phyloP scores from a whole-genome alignment of 2,888 invertebrate genomes.

The Alsophila aescularia region DNA sequence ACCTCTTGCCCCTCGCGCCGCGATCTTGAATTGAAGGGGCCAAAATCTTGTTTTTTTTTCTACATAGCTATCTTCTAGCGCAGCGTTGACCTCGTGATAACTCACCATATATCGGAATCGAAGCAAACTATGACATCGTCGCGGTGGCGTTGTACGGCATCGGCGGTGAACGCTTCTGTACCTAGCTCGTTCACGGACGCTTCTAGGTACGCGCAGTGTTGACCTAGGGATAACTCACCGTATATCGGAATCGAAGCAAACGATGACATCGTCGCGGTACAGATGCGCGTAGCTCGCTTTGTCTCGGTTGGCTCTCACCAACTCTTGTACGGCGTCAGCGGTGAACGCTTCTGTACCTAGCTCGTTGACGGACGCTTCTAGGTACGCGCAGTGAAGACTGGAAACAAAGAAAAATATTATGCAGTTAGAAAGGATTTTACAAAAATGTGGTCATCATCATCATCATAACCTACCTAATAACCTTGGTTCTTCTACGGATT shows the following conservation, averaged over 20 bases:
- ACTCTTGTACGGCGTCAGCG: conserved; percentile 89
- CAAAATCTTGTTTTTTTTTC: too few relatives aligned
- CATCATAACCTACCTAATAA: too few relatives aligned
- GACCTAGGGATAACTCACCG: conserved; percentile 87
- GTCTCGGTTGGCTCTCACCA: conserved; percentile 90
- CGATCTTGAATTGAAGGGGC: too few relatives aligned
- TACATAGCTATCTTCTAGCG: too few relatives aligned
- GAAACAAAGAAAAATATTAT: too few relatives aligned
- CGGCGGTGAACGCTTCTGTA: conserved; percentile 86
- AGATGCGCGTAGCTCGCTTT: conserved; percentile 92
- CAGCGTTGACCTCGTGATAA: too few relatives aligned
- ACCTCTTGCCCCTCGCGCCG: too few relatives aligned
- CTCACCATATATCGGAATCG: conserved; percentile 92
- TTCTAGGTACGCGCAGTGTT: conserved; percentile 94
- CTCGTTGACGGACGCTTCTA: conserved; percentile 90
- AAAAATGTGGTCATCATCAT: too few relatives aligned
- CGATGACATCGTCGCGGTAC: conserved; percentile 89
- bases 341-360: conserved; percentile 87
- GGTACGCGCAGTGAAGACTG: conserved; percentile 93
- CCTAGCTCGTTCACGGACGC: conserved; percentile 88
- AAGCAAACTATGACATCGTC: conserved; percentile 91
- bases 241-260: conserved; percentile 93
- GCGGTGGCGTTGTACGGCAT: too few relatives aligned
- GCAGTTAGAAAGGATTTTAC: too few relatives aligned
- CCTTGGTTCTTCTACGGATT: too few relatives aligned